Conservation (phyloP, 2,113 vertebrate species). For the Ammodramus savannarum region DNA sequence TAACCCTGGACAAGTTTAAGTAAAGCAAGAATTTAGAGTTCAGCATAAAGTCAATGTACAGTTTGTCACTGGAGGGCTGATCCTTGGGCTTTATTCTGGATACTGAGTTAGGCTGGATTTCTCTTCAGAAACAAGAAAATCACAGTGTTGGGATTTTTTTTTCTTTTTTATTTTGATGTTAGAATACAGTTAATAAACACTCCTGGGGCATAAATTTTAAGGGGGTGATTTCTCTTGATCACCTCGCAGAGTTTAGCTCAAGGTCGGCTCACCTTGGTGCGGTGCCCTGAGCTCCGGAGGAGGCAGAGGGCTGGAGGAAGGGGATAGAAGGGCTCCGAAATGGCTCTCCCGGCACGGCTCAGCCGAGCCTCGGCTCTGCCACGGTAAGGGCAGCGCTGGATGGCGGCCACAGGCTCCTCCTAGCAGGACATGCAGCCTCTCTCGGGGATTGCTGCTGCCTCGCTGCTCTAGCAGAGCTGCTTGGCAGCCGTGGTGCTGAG, state of each 20-base stretch:
- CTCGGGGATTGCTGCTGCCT: conserved; percentile 37
- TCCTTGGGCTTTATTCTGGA: not conserved
- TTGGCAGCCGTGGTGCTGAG: conserved; percentile 10
- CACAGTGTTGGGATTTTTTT: rapidly evolving
- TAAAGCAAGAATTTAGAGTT: not conserved
- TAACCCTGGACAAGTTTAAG: conserved; percentile 18
- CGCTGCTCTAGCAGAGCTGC: conserved; percentile 16
- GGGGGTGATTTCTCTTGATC: conserved; percentile 47
- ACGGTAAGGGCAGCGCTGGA: conserved; percentile 62
- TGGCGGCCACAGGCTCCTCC: conserved; percentile 53
- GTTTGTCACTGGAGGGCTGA: not conserved
- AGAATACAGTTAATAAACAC: conserved; percentile 41
- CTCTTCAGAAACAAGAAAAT: not conserved
- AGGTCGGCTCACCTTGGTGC: conserved; percentile 68
- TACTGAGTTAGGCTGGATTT: not conserved
- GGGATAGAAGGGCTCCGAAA: conserved; percentile 77
- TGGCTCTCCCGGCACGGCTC: conserved; percentile 45
- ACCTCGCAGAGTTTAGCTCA: conserved; percentile 64
- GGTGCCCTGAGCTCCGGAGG: conserved; percentile 54
- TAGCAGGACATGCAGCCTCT: not conserved
- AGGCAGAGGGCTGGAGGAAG: conserved; percentile 63
- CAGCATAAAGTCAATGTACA: not conserved
- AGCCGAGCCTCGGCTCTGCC: conserved; percentile 50
- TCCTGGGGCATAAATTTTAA: not conserved
- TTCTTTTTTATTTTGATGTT: not conserved